phyloP scores from a whole-genome alignment of 2,113 vertebrate species.

The Rhadina sibilatrix region DNA sequence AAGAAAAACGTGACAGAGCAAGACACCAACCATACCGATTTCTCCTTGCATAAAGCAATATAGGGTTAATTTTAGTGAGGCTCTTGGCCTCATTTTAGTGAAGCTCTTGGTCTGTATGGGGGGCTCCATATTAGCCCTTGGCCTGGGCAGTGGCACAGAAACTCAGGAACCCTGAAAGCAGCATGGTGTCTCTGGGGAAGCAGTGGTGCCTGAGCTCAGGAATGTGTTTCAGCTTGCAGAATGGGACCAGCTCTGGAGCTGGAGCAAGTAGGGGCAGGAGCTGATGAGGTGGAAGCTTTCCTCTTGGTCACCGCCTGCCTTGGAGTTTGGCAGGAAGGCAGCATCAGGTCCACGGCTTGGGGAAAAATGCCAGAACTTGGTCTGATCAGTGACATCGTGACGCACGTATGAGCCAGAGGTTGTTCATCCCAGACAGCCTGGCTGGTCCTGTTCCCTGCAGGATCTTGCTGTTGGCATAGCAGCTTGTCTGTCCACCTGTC shows the following conservation, averaged over 20 bases:
- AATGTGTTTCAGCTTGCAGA: not conserved
- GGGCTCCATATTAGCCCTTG: not conserved
- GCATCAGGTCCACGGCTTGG: not conserved
- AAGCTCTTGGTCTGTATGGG: not conserved
- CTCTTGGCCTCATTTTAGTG: not conserved
- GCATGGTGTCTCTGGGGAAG: not conserved
- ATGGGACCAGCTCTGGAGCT: not conserved
- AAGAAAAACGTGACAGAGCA: not conserved
- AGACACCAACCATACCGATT: not conserved
- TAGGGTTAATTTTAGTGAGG: not conserved
- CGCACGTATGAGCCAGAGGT: accelerated
- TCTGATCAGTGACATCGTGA: not conserved
- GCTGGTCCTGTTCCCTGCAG: not conserved
- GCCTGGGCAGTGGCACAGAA: not conserved
- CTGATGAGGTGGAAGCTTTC: not conserved
- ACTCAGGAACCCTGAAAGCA: accelerated
- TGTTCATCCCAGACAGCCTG: not conserved
- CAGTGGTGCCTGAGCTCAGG: not conserved
- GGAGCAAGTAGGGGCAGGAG: not conserved
- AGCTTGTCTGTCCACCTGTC: not conserved
- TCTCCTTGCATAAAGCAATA: not conserved
- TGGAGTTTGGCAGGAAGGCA: not conserved
- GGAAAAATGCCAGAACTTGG: not conserved
- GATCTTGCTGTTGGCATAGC: not conserved
- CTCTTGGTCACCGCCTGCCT: not conserved